Evolutionary conservation across 2,113 vertebrate genomes (phyloP).

Genomic region (Sebastes schlegelii): DNA sequence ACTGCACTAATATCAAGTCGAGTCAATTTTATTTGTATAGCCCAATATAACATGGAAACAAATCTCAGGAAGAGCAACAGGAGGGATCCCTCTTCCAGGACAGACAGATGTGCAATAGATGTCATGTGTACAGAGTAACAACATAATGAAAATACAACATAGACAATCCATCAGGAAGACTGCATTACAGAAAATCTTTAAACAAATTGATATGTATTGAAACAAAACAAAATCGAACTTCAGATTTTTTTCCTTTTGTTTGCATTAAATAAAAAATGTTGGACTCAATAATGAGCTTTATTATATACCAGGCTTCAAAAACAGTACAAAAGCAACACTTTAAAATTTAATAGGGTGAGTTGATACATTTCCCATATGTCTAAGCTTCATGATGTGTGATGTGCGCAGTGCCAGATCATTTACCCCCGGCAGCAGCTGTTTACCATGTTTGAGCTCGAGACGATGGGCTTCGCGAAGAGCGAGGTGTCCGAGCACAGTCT

Average conservation of each 20-base stretch:
- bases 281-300: neutral
- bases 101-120: no score
- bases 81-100: no score
- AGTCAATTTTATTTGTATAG: no score
- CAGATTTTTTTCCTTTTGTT: neutral
- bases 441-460: slow-evolving; percentile 92
- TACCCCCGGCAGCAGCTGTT: slow-evolving; percentile 95
- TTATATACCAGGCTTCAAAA: neutral
- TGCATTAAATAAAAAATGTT: neutral
- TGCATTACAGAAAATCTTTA: neutral
- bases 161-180: neutral
- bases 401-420: slow-evolving; percentile 92
- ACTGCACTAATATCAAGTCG: neutral
- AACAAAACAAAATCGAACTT: neutral
- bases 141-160: no score
- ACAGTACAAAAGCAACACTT: neutral
- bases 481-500: slow-evolving; percentile 92
- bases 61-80: no score
- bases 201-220: neutral
- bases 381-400: neutral
- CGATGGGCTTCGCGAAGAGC: slow-evolving; percentile 91
- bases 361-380: neutral
- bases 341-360: neutral
- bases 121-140: no score
- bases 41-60: no score